These are phyloP conservation scores for Macheiramphus alcinus DNA, from an alignment of 2,113 vertebrate species.

Conservation along the genomic window DNA sequence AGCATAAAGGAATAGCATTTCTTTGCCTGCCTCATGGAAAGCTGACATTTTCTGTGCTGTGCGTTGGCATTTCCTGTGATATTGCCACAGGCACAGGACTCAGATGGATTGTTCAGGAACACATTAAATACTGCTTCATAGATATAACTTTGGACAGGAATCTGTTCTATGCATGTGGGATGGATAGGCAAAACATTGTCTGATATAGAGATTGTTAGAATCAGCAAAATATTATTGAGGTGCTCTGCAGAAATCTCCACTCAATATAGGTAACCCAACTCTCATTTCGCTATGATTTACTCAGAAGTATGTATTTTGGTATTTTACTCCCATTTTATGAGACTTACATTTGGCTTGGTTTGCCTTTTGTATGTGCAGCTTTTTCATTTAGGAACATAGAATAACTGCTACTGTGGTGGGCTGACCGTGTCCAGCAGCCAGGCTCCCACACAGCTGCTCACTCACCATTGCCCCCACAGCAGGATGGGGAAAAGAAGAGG, in stretches of 20 bases:
- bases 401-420: not conserved
- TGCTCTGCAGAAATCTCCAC: not conserved
- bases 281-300: not conserved
- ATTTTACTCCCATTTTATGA: not conserved
- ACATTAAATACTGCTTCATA: constrained; percentile 30
- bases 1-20: constrained; percentile 6
- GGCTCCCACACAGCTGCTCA: not conserved
- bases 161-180: not conserved
- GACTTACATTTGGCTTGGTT: not conserved
- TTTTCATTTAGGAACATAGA: not conserved
- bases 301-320: not conserved
- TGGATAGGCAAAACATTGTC: not conserved
- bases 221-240: not conserved
- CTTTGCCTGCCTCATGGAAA: constrained; percentile 15
- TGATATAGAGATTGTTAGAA: not conserved
- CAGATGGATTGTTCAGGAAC: constrained; percentile 13
- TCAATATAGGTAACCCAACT: not conserved
- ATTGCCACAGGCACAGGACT: constrained; percentile 33
- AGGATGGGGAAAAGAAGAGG: not conserved
- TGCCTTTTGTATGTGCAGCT: not conserved
- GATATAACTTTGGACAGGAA: constrained; percentile 16
- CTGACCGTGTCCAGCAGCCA: not conserved
- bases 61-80: constrained; percentile 48
- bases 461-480: not conserved
- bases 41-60: constrained; percentile 50